Evolutionary conservation across 2,888 invertebrate species (phyloP), one percentile per base, ranked within the genome.

Genomic region (Chrysolina haemoptera): DNA sequence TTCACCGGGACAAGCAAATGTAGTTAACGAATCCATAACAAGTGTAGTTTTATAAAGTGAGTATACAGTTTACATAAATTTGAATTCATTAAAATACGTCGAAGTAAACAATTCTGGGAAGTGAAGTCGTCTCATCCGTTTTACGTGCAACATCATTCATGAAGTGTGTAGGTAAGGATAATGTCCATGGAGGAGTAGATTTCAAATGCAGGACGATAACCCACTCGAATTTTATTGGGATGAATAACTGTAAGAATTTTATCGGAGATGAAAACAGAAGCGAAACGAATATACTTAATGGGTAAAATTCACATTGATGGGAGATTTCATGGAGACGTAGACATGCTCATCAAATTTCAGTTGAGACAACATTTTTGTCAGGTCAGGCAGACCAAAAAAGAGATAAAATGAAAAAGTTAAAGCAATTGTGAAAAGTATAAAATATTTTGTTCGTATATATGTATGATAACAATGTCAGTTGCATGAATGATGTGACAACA

Each of bases 11-110:
- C 22, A 6, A 14, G 22, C n/a, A 35, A 35, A 59, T 59, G 35
- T 59, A 27, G 27, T 59, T 35, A 22, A 59, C 59, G 59, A 59
- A 59, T 59, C 59, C 59, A 59, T 53, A 53, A 53, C 53, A 59
- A 59, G 59, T 59, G 59, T 20, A 53, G 53, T 59, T 59, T 50
- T 35, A 35, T 27, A 59, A 59, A 27, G 14, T 59, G 27, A 59
- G 59, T 22, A 59, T 27, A 59, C 35, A 59, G 22, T 59, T 59
- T 59, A 59, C 59, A 59, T 59, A n/a, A 22, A 59, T 59, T 35
- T 59, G 59, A 27, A 59, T 59, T 16, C 27, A n/a, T 59, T 35
- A 35, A 59, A 59, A 27, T 59, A 8, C 59, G n/a, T 59, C 35
- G 59, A 35, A 59, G 59, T 59, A 59, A 59, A 59, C 59, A 27